Percentiles rank a stretch among this genome's conserved stretches.
These are phyloP conservation scores for Hydropotes inermis DNA, from an alignment of 2,113 vertebrate genomes.

Conservation along the genomic window DNA sequence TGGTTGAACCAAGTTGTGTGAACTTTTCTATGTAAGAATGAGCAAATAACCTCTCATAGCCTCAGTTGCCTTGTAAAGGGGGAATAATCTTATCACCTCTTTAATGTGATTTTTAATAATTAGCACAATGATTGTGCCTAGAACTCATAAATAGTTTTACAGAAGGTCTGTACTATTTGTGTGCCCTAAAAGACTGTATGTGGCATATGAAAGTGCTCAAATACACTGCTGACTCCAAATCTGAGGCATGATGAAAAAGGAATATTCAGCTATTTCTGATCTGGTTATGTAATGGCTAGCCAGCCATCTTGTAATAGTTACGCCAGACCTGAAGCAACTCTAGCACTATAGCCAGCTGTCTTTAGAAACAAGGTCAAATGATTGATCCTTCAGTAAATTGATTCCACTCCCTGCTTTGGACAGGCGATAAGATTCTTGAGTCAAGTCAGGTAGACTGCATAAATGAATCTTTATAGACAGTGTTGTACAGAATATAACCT, in stretches of 20 bases:
- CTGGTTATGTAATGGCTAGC: not conserved
- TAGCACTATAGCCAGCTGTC: not conserved
- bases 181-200: not conserved
- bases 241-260: not conserved
- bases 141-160: not conserved
- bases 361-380: constrained; percentile 8
- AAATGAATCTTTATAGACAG: not conserved
- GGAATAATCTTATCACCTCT: not conserved
- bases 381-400: not conserved
- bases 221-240: not conserved
- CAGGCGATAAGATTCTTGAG: not conserved
- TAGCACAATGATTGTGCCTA: not conserved
- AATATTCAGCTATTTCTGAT: not conserved
- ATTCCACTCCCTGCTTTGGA: not conserved
- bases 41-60: not conserved
- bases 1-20: not conserved
- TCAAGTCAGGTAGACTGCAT: not conserved
- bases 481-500: not conserved
- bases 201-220: not conserved
- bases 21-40: not conserved
- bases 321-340: not conserved
- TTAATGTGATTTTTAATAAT: not conserved
- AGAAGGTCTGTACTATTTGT: not conserved
- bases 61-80: not conserved
- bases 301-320: not conserved